These are phyloP conservation scores for Sesia apiformis DNA, from an alignment of 2,888 invertebrate species.

Conservation along the genomic window DNA sequence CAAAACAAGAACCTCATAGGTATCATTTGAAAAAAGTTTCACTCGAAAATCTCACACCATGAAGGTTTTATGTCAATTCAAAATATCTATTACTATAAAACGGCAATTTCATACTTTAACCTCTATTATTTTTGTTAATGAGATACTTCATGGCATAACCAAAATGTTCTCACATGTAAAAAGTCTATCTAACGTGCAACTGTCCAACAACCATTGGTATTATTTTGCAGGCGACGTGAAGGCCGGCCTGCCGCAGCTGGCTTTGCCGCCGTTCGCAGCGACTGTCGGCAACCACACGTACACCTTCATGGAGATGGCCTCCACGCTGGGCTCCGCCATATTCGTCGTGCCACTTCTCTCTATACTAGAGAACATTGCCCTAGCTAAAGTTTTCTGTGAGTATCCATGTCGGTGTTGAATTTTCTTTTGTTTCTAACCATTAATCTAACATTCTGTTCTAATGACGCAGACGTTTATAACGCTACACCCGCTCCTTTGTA, in stretches of 20 bases:
- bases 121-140: too few relatives aligned
- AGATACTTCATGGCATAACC: too few relatives aligned
- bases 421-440: too few relatives aligned
- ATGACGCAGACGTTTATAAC: neutral
- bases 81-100: too few relatives aligned
- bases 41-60: too few relatives aligned
- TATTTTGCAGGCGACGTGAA: conserved; percentile 76
- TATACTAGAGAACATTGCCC: conserved; percentile 94
- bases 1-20: too few relatives aligned
- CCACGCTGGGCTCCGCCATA: conserved; percentile 89
- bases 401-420: conserved; percentile 10
- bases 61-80: too few relatives aligned
- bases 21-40: too few relatives aligned
- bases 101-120: too few relatives aligned
- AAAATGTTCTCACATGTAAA: neutral
- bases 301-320: conserved; percentile 80
- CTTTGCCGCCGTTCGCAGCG: conserved; percentile 79
- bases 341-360: conserved; percentile 91
- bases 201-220: too few relatives aligned
- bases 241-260: conserved; percentile 79
- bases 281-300: conserved; percentile 78
- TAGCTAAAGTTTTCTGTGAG: conserved; percentile 91
- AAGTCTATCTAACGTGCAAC: too few relatives aligned
- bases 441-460: too few relatives aligned
- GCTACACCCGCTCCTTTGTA: neutral